Evolutionary conservation across 1,140 invertebrate genomes (phyloP).

Genomic region (Drosophila nigrodunni): DNA sequence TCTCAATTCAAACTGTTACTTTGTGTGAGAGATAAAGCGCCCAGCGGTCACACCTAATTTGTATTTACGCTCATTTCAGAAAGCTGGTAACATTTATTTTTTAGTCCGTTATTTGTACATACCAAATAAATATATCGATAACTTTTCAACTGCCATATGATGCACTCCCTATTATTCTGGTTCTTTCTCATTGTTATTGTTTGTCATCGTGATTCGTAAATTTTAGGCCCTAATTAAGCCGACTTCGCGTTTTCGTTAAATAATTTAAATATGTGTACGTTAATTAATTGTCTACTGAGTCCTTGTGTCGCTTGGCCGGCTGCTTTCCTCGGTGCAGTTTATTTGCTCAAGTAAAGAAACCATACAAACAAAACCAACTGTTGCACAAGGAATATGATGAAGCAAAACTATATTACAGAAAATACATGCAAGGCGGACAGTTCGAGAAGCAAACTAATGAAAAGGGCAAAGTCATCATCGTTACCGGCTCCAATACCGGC

Average conservation of each 20-base stretch:
- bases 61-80: neutral
- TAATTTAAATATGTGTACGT: constrained; percentile 5
- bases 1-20: neutral
- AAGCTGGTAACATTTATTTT: constrained; percentile 5
- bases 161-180: neutral
- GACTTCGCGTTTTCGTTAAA: neutral
- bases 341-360: constrained; percentile 27
- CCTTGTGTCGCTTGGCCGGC: constrained; percentile 9
- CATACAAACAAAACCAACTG: neutral
- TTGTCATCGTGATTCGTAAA: constrained; percentile 26
- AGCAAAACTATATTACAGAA: constrained; percentile 79
- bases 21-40: neutral
- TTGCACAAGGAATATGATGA: neutral
- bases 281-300: constrained; percentile 4
- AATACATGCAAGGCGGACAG: constrained; percentile 85
- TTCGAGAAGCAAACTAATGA: constrained; percentile 85
- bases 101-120: constrained; percentile 2
- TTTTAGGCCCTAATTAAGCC: neutral
- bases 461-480: constrained; percentile 91
- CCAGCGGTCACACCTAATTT: neutral
- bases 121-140: constrained; percentile 8
- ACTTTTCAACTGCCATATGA: neutral
- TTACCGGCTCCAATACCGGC: constrained; percentile 95
- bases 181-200: neutral
- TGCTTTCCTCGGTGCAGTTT: constrained; percentile 2